phyloP scores from a whole-genome alignment of 2,888 invertebrate species.

The Lissonota sp. region DNA sequence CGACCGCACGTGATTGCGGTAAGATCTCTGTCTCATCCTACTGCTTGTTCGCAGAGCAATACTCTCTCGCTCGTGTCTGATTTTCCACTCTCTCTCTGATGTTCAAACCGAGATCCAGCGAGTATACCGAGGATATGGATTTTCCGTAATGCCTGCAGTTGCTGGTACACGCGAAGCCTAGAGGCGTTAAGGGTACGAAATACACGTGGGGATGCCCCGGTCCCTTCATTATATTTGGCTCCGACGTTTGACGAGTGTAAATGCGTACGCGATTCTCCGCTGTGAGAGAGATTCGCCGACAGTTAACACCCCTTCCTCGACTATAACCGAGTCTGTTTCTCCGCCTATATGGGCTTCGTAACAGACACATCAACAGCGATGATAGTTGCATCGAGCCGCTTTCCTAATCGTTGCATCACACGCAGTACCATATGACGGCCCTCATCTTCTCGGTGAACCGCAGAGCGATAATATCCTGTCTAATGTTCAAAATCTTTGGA shows the following conservation, averaged over 20 bases:
- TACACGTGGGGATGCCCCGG: slow-evolving; percentile 42
- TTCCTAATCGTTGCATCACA: slow-evolving; percentile 43
- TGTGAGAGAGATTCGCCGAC: slow-evolving; percentile 49
- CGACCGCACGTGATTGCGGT: slow-evolving; percentile 84
- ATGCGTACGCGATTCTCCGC: slow-evolving; percentile 53
- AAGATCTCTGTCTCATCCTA: slow-evolving; percentile 78
- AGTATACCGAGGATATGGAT: slow-evolving; percentile 46
- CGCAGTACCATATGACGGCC: slow-evolving; percentile 11
- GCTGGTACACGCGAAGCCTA: slow-evolving; percentile 52
- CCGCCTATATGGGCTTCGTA: slow-evolving; percentile 27
- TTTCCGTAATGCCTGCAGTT: slow-evolving; percentile 53
- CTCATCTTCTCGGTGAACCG: slow-evolving; percentile 36
- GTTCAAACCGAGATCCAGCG: slow-evolving; percentile 72
- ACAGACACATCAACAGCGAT: slow-evolving; percentile 24
- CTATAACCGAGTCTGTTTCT: slow-evolving; percentile 30
- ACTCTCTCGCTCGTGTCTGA: slow-evolving; percentile 75
- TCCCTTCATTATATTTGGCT: slow-evolving; percentile 63
- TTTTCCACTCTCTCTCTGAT: slow-evolving; percentile 78
- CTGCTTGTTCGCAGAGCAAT: slow-evolving; percentile 56
- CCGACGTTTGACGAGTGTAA: slow-evolving; percentile 64
- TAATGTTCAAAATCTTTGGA: slow-evolving; percentile 9
- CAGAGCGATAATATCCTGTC: slow-evolving; percentile 37
- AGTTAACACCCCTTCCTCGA: slow-evolving; percentile 46
- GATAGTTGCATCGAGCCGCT: slow-evolving; percentile 31
- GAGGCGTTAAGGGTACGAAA: slow-evolving; percentile 43